Conservation (phyloP, 2,113 vertebrate genomes). For the Galemys pyrenaicus region DNA sequence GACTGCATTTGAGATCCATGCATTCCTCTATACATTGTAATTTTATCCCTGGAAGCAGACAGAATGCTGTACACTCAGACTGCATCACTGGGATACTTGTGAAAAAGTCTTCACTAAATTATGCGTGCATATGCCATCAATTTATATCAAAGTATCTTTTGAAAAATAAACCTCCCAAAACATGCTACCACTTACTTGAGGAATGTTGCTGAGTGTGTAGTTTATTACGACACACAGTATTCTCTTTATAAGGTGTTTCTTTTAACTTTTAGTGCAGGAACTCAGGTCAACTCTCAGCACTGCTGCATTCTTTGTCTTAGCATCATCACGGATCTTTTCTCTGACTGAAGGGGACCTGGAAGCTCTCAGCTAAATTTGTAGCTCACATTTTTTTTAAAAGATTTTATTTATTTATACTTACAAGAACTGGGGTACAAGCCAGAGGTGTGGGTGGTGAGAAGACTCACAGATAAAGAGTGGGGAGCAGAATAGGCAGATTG, state of each 20-base stretch:
- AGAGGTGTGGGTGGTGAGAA: no score
- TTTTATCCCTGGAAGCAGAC: not conserved
- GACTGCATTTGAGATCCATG: not conserved
- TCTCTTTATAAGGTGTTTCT: not conserved
- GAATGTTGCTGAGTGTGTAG: not conserved
- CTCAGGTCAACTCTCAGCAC: not conserved
- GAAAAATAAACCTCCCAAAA: not conserved
- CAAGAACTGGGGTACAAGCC: no score
- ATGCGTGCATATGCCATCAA: not conserved
- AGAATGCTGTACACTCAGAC: not conserved
- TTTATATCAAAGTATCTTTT: not conserved
- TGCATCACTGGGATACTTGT: not conserved
- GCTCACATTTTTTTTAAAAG: not conserved
- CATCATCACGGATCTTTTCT: not conserved
- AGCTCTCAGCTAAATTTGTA: not conserved
- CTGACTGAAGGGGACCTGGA: not conserved
- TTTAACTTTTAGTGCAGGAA: not conserved
- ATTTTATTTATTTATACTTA: no score
- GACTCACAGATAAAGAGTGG: no score
- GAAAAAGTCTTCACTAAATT: slow-evolving; percentile 61
- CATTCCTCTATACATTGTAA: not conserved
- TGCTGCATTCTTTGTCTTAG: not conserved
- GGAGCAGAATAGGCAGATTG: no score
- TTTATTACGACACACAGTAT: not conserved
- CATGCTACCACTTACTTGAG: not conserved